Evolutionary conservation across 2,888 invertebrate genomes (phyloP).

Genomic region (Athripsodes cinereus): DNA sequence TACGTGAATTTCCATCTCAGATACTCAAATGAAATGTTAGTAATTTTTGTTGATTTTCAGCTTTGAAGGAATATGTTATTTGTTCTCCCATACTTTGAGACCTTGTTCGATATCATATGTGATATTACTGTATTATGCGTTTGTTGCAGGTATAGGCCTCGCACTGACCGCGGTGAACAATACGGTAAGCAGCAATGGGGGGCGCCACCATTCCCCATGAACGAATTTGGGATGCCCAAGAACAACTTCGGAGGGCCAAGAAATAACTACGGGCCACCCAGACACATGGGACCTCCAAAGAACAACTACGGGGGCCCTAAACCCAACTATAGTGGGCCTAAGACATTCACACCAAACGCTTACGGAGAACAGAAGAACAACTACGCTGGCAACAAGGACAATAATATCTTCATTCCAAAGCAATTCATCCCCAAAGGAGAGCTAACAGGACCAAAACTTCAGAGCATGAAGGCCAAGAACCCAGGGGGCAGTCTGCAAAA

Average conservation of each 20-base stretch:
- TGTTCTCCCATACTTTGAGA: too few relatives aligned
- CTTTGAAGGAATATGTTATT: too few relatives aligned
- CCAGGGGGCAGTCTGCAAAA: slow-evolving; percentile 68
- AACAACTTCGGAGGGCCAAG: slow-evolving; percentile 48
- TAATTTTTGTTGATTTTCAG: too few relatives aligned
- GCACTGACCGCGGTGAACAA: slow-evolving; percentile 61
- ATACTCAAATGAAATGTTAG: too few relatives aligned
- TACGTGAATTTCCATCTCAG: too few relatives aligned
- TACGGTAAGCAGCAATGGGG: slow-evolving; percentile 52
- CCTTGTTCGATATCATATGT: too few relatives aligned
- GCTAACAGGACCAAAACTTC: slow-evolving; percentile 49
- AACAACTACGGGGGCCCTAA: slow-evolving; percentile 45
- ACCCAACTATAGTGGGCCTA: slow-evolving; percentile 47
- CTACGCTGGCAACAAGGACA: slow-evolving; percentile 27
- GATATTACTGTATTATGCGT: too few relatives aligned
- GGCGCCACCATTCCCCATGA: slow-evolving; percentile 32
- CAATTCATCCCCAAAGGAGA: slow-evolving; percentile 39
- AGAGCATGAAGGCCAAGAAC: slow-evolving; percentile 62
- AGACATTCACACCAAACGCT: slow-evolving; percentile 42
- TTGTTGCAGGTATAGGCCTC: slow-evolving; percentile 49
- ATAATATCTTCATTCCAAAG: slow-evolving; percentile 33
- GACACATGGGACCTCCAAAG: slow-evolving; percentile 34
- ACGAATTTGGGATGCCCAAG: slow-evolving; percentile 35
- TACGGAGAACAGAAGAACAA: slow-evolving; percentile 47
- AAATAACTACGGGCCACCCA: slow-evolving; percentile 40